Evolutionary conservation across 2,113 vertebrate genomes (phyloP).

Genomic region (Eupsittula cactorum): DNA sequence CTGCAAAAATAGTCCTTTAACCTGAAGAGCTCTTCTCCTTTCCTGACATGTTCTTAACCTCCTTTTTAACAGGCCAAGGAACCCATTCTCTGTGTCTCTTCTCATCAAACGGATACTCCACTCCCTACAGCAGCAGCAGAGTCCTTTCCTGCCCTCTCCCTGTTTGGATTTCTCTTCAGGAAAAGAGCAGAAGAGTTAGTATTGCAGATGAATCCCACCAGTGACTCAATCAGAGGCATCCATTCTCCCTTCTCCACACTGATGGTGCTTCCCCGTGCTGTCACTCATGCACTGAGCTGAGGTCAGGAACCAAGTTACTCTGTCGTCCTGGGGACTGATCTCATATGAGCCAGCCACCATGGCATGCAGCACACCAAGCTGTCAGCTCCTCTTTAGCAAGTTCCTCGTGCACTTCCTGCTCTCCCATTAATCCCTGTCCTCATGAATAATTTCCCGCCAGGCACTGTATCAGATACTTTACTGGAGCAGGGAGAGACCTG

Average conservation of each 20-base stretch:
- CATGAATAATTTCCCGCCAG: not conserved
- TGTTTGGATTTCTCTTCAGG: not conserved
- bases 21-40: not conserved
- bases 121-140: not conserved
- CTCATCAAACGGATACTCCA: not conserved
- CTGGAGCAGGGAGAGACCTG: not conserved
- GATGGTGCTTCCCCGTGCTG: not conserved
- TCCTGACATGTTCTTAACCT: not conserved
- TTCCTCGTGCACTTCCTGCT: not conserved
- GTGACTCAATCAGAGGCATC: not conserved
- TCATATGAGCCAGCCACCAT: not conserved
- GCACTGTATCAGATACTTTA: not conserved
- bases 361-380: not conserved
- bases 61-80: not conserved
- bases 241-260: not conserved
- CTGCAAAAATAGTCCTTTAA: not conserved
- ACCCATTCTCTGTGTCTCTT: not conserved
- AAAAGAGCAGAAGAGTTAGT: not conserved
- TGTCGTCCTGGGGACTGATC: not conserved
- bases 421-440: conserved; percentile 41
- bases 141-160: not conserved
- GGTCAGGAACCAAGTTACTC: not conserved
- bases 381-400: conserved; percentile 2
- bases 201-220: not conserved
- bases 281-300: not conserved